Conservation (phyloP, 2,797 vertebrate genomes). For the Urosaurus nigricauda region DNA sequence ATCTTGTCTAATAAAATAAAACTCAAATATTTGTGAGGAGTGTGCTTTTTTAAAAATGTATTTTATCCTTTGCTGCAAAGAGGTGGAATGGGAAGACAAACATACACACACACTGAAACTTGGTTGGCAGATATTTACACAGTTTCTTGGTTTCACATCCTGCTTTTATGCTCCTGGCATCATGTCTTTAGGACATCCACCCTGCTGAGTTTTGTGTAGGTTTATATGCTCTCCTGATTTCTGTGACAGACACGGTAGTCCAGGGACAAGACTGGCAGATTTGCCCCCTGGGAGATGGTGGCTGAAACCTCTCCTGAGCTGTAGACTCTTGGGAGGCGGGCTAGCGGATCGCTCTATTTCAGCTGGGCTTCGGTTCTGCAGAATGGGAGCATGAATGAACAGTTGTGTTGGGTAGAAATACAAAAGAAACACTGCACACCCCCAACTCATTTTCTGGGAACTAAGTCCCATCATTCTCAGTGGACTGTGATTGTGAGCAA, state of each 20-base stretch:
- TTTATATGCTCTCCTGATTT: background rate
- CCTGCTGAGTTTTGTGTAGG: background rate
- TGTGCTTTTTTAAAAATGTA: background rate
- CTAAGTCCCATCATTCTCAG: background rate
- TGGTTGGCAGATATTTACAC: background rate
- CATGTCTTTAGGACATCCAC: background rate
- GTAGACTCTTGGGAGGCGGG: background rate
- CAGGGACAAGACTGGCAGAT: background rate
- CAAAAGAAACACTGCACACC: background rate
- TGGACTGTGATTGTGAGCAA: background rate
- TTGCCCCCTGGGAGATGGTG: background rate
- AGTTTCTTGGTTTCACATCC: background rate
- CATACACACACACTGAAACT: background rate
- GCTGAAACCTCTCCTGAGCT: background rate
- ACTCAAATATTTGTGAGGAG: background rate
- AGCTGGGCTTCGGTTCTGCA: background rate
- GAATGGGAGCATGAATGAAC: background rate
- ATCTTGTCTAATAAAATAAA: slow-evolving; percentile 64
- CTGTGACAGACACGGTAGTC: background rate
- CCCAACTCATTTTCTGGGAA: background rate
- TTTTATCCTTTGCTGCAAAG: background rate
- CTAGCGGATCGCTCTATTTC: background rate
- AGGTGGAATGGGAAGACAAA: background rate
- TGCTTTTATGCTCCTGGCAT: slow-evolving; percentile 12
- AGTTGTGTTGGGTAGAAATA: background rate